Percentiles rank a stretch among this genome's conserved stretches.
These are phyloP conservation scores for Saturnia japonica DNA, from an alignment of 2,888 invertebrate species.

Conservation along the genomic window DNA sequence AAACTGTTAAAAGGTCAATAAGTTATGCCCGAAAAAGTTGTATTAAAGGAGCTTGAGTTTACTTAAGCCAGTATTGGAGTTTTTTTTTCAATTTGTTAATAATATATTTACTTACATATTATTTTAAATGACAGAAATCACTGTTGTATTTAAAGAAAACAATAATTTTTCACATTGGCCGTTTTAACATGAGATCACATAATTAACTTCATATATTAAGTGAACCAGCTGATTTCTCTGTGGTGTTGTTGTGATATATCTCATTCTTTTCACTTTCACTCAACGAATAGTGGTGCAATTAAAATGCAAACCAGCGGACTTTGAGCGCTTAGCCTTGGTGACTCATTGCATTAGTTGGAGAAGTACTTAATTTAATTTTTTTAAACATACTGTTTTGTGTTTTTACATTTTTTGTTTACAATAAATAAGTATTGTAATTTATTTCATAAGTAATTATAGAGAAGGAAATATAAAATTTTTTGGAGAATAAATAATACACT, in stretches of 20 bases:
- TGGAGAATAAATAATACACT: too few species aligned
- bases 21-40: too few species aligned
- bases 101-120: too few species aligned
- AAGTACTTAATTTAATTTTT: not conserved
- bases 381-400: not conserved
- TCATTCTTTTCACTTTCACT: constrained; percentile 10
- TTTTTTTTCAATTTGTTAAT: too few species aligned
- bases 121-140: too few species aligned
- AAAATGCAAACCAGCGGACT: not conserved
- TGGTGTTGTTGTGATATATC: not conserved
- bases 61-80: too few species aligned
- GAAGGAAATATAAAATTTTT: too few species aligned
- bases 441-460: not conserved
- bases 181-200: not conserved
- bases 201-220: not conserved
- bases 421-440: not conserved
- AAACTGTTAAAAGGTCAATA: too few species aligned
- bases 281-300: not conserved
- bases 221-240: not conserved
- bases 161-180: too few species aligned
- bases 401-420: not conserved
- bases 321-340: constrained; percentile 6
- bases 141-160: too few species aligned
- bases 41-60: too few species aligned
- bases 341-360: constrained; percentile 10